Percentiles rank a stretch among this genome's conserved stretches.
These are phyloP conservation scores for Lasioglossum albipes DNA, from an alignment of 1,140 invertebrate genomes.

Conservation along the genomic window DNA sequence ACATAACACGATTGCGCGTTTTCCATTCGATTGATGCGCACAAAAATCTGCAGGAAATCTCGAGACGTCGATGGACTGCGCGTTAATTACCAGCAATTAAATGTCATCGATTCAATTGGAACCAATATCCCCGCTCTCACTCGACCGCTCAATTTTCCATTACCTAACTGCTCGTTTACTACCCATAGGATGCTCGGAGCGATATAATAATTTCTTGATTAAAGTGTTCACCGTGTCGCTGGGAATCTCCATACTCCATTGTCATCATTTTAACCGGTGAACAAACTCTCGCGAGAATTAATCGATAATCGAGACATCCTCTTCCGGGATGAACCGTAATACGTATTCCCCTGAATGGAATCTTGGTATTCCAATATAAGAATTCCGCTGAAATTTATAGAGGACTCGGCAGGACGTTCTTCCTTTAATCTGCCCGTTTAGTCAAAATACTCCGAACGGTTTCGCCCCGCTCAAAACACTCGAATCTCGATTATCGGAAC, in stretches of 20 bases:
- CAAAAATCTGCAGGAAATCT: slow-evolving; percentile 7
- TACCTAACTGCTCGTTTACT: slow-evolving; percentile 15
- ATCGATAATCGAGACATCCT: slow-evolving; percentile 43
- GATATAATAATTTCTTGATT: not conserved
- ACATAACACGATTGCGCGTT: not conserved
- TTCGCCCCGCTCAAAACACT: not conserved
- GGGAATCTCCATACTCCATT: slow-evolving; percentile 12
- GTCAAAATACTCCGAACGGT: not conserved
- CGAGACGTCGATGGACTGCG: not conserved
- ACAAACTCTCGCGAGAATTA: not conserved
- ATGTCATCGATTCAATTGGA: slow-evolving; percentile 70
- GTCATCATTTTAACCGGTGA: not conserved
- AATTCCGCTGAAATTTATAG: slow-evolving; percentile 33
- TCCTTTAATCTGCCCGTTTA: not conserved
- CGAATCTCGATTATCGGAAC: no score
- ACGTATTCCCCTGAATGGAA: slow-evolving; percentile 12
- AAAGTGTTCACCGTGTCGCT: not conserved
- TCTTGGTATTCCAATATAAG: slow-evolving; percentile 59
- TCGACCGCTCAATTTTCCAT: slow-evolving; percentile 34
- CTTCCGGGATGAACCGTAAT: slow-evolving; percentile 22
- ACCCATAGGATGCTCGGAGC: not conserved
- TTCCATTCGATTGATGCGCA: no score
- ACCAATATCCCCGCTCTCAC: slow-evolving; percentile 55
- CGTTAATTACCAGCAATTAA: slow-evolving; percentile 60
- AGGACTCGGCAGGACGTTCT: not conserved